Evolutionary conservation across 2,113 vertebrate genomes (phyloP), one percentile per base, ranked within the genome.

Genomic region (Siniperca knerii): DNA sequence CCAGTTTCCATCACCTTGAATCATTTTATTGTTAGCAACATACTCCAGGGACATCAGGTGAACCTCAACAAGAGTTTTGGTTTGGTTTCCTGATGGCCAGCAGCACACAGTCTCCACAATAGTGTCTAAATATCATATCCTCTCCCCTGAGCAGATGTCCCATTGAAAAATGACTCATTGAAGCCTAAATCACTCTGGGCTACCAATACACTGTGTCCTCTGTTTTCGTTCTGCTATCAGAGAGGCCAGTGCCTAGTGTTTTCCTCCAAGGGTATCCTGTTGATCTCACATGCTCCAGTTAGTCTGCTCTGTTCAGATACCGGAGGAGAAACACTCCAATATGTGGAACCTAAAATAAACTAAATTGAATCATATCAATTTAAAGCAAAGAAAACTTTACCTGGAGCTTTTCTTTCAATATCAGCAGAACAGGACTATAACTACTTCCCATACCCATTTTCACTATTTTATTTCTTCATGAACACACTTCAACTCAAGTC

Each of bases 111-210:
- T 25, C 69, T 72, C 18, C 55, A 65, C 25, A 37, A 2, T n/a
- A 52, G n/a, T 64, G 64, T 78, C 37, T 46, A 35, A 13, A 8
- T 6, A 21, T 73, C 21, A 23, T 3, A 4, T 48, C 62, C 18
- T 46, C n/a, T 68, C 25, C 29, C 71, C 40, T 11, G 66, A 73
- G 55, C 71, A 23, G 37, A 21, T 52, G 84, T 81, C 81, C 65
- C 0, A 1, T 8, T 75, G 88, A 90, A 68, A 82, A 77, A 90
- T 73, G 85, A 82, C 61, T 75, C 79, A 35, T 23, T 18, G 65
- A 70, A 35, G 44, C 15, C 35, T 2, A 21, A 62, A 75, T 70
- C 54, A 25, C 81, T 81, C 65, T 23, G 73, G 81, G 75, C 80
- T 10, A 33, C 25, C 29, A n/a, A 40, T 11, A 65, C 61, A 44